Conservation (phyloP, 1,140 invertebrate species). For the Amphibalanus amphitrite region DNA sequence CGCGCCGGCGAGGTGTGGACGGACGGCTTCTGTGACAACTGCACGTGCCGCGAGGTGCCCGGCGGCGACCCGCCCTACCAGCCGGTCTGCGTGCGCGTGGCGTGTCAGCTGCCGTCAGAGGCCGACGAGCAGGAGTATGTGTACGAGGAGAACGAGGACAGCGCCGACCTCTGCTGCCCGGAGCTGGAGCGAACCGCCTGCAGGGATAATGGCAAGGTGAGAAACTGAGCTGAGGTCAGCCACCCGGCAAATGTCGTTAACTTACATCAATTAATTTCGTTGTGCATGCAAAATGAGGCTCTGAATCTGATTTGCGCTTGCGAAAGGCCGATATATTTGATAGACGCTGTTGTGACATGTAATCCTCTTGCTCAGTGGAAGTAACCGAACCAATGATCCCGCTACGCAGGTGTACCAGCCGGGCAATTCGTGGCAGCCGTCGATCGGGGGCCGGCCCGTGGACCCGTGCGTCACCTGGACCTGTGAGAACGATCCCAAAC, state of each 20-base stretch:
- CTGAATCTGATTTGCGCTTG: too few relatives aligned
- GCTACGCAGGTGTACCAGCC: conserved; percentile 6
- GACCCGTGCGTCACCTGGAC: conserved; percentile 35
- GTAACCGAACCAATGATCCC: neutral
- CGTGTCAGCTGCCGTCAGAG: conserved; percentile 9
- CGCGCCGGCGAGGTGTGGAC: conserved; percentile 38
- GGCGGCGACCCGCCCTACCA: conserved; percentile 20
- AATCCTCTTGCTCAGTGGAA: too few relatives aligned
- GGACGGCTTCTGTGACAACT: conserved; percentile 46
- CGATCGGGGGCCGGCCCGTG: conserved; percentile 43
- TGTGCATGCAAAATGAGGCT: too few relatives aligned
- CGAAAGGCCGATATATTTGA: too few relatives aligned
- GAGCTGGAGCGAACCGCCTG: conserved; percentile 37
- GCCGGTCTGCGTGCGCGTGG: conserved; percentile 32
- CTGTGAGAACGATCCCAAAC: conserved; percentile 20
- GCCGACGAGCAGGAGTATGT: conserved; percentile 12
- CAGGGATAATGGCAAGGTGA: conserved; percentile 33
- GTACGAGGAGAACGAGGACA: conserved; percentile 27
- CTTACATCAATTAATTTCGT: too few relatives aligned
- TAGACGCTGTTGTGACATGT: too few relatives aligned
- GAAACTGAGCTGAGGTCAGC: too few relatives aligned
- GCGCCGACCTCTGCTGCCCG: conserved; percentile 42
- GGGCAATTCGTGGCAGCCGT: conserved; percentile 29
- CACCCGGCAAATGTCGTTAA: too few relatives aligned
- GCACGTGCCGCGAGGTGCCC: conserved; percentile 32